These are phyloP conservation scores for Spheniscus mendiculus DNA, from an alignment of 2,113 vertebrate species.

Conservation along the genomic window DNA sequence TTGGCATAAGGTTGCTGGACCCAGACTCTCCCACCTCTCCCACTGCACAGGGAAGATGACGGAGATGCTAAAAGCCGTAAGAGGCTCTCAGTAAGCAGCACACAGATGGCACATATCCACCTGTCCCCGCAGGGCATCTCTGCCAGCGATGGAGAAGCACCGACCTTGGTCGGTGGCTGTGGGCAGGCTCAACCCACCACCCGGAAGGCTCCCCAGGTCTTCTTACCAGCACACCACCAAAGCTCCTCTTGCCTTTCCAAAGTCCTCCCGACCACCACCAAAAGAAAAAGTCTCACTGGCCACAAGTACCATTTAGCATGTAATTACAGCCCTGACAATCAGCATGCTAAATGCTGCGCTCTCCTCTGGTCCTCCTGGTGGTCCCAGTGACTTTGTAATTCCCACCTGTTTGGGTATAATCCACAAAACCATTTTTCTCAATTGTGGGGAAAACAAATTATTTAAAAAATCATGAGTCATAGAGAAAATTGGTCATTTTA, in stretches of 20 bases:
- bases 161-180: fast-evolving
- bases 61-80: neutral
- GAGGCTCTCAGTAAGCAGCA: neutral
- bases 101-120: neutral
- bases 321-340: neutral
- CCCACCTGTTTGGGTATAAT: neutral
- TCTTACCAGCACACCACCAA: neutral
- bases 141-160: neutral
- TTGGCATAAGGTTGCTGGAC: neutral
- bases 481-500: neutral
- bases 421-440: neutral
- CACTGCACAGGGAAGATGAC: neutral
- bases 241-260: neutral
- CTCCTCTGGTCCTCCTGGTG: neutral
- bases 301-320: neutral
- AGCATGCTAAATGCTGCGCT: neutral
- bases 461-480: neutral
- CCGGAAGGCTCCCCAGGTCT: neutral
- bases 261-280: neutral
- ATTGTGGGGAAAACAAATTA: neutral
- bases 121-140: neutral
- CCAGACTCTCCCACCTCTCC: neutral
- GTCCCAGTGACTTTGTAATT: neutral
- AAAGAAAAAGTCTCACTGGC: neutral
- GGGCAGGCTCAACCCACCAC: neutral